phyloP scores from a whole-genome alignment of 2,113 vertebrate genomes.

The Oreocharis arfaki region DNA sequence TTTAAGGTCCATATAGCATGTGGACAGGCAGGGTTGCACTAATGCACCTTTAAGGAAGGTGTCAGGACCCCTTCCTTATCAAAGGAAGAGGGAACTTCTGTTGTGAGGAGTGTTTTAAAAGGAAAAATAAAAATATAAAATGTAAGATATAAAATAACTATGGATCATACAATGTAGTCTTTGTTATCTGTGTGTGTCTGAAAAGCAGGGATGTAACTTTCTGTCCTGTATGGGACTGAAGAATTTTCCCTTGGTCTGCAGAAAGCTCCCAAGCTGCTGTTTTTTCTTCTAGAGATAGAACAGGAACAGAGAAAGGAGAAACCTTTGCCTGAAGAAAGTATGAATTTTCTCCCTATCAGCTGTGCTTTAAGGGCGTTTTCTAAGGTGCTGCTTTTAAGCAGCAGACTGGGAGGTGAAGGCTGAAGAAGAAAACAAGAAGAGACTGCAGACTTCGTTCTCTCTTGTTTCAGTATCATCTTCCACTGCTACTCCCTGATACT shows the following conservation, averaged over 20 bases:
- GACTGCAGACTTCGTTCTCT: background rate
- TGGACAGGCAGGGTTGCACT: background rate
- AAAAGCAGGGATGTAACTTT: background rate
- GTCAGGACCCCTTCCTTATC: background rate
- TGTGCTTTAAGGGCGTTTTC: background rate
- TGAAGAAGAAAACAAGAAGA: background rate
- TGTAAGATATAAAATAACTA: background rate
- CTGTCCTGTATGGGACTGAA: background rate
- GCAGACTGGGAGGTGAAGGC: background rate
- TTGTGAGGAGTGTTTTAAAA: background rate
- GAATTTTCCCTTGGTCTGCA: background rate
- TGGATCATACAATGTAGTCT: background rate
- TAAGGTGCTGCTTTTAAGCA: background rate
- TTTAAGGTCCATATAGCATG: background rate
- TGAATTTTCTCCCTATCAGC: background rate
- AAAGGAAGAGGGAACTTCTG: background rate
- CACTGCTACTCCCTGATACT: slow-evolving; percentile 16
- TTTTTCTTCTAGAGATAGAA: background rate
- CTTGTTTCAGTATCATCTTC: background rate
- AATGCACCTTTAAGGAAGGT: background rate
- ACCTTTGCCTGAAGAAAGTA: background rate
- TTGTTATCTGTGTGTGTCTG: background rate
- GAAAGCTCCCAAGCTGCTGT: background rate
- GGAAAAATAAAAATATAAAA: background rate
- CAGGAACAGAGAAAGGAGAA: background rate